Conservation (phyloP, 2,113 vertebrate species). For the Rhabdornis inornatus region DNA sequence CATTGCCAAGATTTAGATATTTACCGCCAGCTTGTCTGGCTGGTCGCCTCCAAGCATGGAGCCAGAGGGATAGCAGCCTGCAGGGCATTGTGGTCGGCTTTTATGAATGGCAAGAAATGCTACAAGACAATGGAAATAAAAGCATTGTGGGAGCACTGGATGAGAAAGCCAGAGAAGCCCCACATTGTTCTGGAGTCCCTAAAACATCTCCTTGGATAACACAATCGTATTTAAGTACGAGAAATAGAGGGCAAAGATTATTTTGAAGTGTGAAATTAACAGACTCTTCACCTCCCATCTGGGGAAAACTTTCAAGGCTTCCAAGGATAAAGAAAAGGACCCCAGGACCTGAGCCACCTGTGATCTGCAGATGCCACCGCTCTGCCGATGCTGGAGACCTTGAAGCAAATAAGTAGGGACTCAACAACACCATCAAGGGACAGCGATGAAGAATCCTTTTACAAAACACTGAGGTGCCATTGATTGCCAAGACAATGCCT, state of each 20-base stretch:
- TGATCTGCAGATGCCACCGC: conserved; percentile 59
- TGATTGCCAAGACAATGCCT: conserved; percentile 63
- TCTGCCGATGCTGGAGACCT: conserved; percentile 66
- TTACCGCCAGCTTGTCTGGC: not conserved
- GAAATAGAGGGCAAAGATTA: conserved; percentile 74
- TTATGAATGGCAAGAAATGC: conserved; percentile 51
- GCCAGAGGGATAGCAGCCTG: not conserved
- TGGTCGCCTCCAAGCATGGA: not conserved
- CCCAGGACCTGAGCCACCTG: conserved; percentile 70
- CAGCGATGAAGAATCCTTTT: conserved; percentile 3
- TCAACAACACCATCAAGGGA: conserved; percentile 52
- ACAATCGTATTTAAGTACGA: conserved; percentile 49
- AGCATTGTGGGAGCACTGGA: conserved; percentile 27
- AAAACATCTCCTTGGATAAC: conserved; percentile 41
- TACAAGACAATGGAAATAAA: conserved; percentile 57
- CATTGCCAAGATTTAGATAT: not conserved
- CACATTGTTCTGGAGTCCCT: conserved; percentile 30
- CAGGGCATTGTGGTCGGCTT: conserved; percentile 42
- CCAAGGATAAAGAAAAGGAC: conserved; percentile 69
- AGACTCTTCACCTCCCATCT: conserved; percentile 71
- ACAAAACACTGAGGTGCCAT: conserved; percentile 61
- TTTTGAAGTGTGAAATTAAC: conserved; percentile 74
- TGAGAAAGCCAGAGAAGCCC: conserved; percentile 44
- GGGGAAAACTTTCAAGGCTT: conserved; percentile 77
- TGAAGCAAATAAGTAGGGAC: conserved; percentile 58